Evolutionary conservation across 2,888 invertebrate genomes (phyloP).

Genomic region (Chorisops tibialis): DNA sequence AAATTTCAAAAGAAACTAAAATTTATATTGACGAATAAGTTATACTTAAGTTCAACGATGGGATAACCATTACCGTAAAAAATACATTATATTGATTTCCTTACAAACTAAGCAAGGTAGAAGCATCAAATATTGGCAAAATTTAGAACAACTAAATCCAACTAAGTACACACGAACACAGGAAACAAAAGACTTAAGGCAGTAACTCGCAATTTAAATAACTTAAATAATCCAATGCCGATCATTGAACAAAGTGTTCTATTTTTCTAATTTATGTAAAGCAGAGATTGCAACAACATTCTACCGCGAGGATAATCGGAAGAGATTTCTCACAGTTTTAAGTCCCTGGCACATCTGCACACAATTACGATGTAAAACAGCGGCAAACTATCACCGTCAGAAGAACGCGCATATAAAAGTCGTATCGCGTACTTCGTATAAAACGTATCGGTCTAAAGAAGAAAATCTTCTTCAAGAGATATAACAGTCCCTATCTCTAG

Average conservation of each 20-base stretch:
- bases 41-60: no score
- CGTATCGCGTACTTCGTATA: conserved; percentile 1
- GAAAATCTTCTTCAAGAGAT: conserved; percentile 8
- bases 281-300: not conserved
- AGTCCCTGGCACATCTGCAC: conserved; percentile 3
- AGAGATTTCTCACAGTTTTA: conserved; percentile 10
- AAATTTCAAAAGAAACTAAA: no score
- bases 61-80: no score
- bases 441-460: not conserved
- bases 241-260: conserved; percentile 7
- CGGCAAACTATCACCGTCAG: not conserved
- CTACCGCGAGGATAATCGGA: not conserved
- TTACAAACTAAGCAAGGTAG: no score
- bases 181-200: conserved; percentile 27
- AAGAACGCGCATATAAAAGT: conserved; percentile 6
- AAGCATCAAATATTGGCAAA: no score
- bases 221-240: not conserved
- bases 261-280: conserved; percentile 17
- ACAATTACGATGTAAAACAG: conserved; percentile 21
- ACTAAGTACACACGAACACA: no score
- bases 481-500: no score
- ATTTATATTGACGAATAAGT: no score
- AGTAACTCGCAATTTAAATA: conserved; percentile 5
- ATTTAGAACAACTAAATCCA: no score
- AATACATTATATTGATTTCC: no score